Evolutionary conservation across 2,888 invertebrate species (phyloP), one percentile per base, ranked within the genome.

Genomic region (Drosophila subsilvestris): DNA sequence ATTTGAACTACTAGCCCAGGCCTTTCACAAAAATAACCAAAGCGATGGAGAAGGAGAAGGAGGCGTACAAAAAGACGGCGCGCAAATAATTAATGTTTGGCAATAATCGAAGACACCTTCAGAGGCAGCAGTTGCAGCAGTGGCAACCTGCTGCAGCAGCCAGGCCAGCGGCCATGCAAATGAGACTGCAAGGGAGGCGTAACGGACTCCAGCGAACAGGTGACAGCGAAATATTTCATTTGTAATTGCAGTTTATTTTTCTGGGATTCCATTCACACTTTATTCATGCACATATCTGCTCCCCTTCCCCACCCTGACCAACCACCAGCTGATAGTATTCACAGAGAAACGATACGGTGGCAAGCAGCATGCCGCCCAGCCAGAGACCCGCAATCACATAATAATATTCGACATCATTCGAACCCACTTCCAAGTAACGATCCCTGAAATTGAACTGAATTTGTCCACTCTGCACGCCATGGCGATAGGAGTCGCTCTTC

Each of bases 61-160:
- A 80, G 77, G 65, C 77, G 63, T 63, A 58, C 63, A 67, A 54
- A 70, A 73, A 80, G 68, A 58, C 57, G 68, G 32, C 70, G 78
- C 82, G 75, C 72, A 82, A 81, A 89, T 88, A 89, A 90, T 89
- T 86, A 90, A 89, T 87, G 90, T 89, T 89, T 80, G 87, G 74
- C 89, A 79, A 89, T 89, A 90, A 90, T 88, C 83, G 84, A 89
- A 87, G 90, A 89, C 89, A 88, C 81, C 84, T 89, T 87, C 76
- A 68, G 79, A 61, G 74, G 60, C 70, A 57, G 66, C 22, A 22
- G 22, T 25, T 6, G 29, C 48, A 12, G 51, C 60, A 9, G 32
- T 65, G 22, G 61, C 25, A 25, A 25, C 25, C 25, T 25, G 6
- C 44, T 54, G 63, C 75, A 66, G 50, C 66, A 51, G 49, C 29